phyloP scores from a whole-genome alignment of 2,797 vertebrate species.

The Sebastolobus alascanus region DNA sequence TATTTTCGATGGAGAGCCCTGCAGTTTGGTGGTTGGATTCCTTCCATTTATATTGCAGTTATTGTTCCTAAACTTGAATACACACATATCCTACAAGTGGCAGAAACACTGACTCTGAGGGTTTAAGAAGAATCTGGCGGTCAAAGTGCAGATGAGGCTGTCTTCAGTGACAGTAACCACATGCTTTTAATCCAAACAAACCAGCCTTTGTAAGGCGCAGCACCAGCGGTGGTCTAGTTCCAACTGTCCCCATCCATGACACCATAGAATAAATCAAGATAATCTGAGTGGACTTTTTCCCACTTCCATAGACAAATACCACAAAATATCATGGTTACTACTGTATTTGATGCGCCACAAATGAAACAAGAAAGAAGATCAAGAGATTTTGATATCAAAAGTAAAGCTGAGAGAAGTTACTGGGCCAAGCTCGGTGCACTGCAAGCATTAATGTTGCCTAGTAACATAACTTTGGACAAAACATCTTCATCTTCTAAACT shows the following conservation, averaged over 20 bases:
- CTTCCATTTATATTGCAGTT: neutral
- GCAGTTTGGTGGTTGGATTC: conserved; percentile 4
- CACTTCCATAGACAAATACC: conserved; percentile 13
- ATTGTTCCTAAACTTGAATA: conserved; percentile 8
- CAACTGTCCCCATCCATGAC: conserved; percentile 34
- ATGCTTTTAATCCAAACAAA: conserved; percentile 71
- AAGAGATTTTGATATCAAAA: conserved; percentile 15
- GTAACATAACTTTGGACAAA: conserved; percentile 42
- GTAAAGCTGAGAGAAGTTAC: conserved; percentile 11
- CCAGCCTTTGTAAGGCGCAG: conserved; percentile 22
- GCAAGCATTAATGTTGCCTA: conserved; percentile 23
- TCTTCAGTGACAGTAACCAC: conserved; percentile 68
- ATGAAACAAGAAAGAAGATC: neutral
- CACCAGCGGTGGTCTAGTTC: conserved; percentile 55
- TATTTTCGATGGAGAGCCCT: neutral
- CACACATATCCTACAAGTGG: neutral
- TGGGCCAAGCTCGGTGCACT: neutral
- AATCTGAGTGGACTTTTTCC: conserved; percentile 17
- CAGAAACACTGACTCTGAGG: neutral
- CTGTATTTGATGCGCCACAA: neutral
- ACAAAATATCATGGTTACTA: conserved; percentile 13
- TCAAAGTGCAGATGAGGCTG: conserved; percentile 44
- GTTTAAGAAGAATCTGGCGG: conserved; percentile 29
- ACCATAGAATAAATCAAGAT: conserved; percentile 46
- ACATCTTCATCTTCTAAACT: conserved; percentile 14